Evolutionary conservation across 2,888 invertebrate species (phyloP).

Genomic region (Anthoptus insignis): DNA sequence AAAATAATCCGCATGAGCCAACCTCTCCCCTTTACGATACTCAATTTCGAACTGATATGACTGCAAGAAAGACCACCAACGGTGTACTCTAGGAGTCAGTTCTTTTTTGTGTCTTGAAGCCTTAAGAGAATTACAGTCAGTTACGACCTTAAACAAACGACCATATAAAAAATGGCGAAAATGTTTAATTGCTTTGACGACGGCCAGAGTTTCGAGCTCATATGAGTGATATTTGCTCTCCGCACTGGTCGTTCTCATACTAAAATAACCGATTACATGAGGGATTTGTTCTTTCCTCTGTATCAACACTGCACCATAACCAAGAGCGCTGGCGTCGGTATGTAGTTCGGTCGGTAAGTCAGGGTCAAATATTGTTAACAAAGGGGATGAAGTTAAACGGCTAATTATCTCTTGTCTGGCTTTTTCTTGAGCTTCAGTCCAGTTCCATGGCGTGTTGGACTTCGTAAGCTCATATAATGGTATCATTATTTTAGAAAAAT

Average conservation of each 20-base stretch:
- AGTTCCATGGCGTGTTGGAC: slow-evolving; percentile 25
- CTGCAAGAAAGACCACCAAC: background rate
- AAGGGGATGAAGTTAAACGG: slow-evolving; percentile 43
- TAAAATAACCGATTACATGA: slow-evolving; percentile 39
- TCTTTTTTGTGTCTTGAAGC: slow-evolving; percentile 54
- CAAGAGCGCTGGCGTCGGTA: slow-evolving; percentile 49
- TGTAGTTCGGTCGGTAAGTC: slow-evolving; percentile 11
- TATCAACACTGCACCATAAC: slow-evolving; percentile 43
- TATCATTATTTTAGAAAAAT: slow-evolving; percentile 37
- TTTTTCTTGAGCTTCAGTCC: slow-evolving; percentile 34
- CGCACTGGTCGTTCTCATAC: slow-evolving; percentile 34
- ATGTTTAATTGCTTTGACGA: slow-evolving; percentile 51
- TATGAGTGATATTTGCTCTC: slow-evolving; percentile 47
- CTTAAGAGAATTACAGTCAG: slow-evolving; percentile 54
- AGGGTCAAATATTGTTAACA: slow-evolving; percentile 43
- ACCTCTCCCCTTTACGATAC: background rate
- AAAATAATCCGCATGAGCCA: background rate
- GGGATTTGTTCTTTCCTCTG: slow-evolving; percentile 20
- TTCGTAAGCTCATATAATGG: slow-evolving; percentile 40
- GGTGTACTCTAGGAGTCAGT: background rate
- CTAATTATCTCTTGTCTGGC: slow-evolving; percentile 37
- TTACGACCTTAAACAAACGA: slow-evolving; percentile 41
- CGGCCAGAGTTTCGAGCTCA: slow-evolving; percentile 47
- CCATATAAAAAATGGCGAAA: slow-evolving; percentile 52
- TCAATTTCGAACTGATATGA: background rate